Conservation (phyloP, 2,113 vertebrate genomes). For the Meleagris gallopavo region DNA sequence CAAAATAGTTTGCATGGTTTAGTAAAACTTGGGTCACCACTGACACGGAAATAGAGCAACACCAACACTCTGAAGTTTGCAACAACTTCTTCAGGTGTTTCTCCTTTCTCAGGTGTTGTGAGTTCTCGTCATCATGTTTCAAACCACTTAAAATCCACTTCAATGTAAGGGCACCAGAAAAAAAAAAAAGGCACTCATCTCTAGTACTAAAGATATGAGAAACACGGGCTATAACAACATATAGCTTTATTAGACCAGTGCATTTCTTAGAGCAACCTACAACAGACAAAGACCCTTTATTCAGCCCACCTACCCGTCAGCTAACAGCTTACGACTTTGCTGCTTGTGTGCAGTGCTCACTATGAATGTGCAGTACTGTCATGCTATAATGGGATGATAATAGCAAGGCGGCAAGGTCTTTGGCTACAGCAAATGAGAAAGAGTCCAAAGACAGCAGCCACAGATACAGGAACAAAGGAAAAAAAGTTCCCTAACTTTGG, state of each 20-base stretch:
- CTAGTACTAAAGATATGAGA: not conserved
- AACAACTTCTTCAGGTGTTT: not conserved
- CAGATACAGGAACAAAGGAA: no score
- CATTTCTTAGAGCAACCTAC: not conserved
- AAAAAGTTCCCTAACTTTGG: no score
- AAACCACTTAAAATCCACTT: not conserved
- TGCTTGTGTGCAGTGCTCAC: not conserved
- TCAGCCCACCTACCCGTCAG: not conserved
- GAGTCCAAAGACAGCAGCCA: no score
- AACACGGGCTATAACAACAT: not conserved
- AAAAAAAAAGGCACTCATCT: not conserved
- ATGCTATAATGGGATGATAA: no score
- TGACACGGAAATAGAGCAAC: not conserved
- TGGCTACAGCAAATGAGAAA: no score
- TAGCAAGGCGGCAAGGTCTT: no score
- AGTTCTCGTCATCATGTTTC: not conserved
- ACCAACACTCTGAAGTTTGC: not conserved
- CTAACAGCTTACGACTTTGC: not conserved
- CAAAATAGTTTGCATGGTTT: not conserved
- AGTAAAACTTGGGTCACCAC: not conserved
- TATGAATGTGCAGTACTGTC: not conserved
- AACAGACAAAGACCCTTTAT: not conserved
- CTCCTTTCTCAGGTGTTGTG: not conserved
- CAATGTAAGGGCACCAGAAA: not conserved
- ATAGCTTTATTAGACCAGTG: not conserved